phyloP scores from a whole-genome alignment of 2,888 invertebrate species.

The Cephus spinipes region DNA sequence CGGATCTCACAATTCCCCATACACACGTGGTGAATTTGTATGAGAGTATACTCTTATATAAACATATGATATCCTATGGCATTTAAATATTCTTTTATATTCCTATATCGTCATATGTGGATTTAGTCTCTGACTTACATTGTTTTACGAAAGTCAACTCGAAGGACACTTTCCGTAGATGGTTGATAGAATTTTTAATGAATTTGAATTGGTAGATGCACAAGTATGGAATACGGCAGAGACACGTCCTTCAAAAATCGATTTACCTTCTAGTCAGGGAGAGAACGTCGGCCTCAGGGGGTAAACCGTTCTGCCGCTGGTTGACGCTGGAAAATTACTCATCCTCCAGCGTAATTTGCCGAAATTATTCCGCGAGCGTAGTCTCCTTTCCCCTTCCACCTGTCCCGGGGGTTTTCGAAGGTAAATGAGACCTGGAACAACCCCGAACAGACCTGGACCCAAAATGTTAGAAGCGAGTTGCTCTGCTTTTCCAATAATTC shows the following conservation, averaged over 20 bases:
- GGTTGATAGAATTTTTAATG: not conserved
- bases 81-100: not conserved
- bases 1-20: not conserved
- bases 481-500: not conserved
- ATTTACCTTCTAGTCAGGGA: not conserved
- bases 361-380: not conserved
- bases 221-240: not conserved
- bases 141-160: not conserved
- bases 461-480: not conserved
- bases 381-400: not conserved
- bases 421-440: not conserved
- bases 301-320: not conserved
- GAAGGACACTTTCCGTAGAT: not conserved
- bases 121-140: not conserved
- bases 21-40: too few species aligned
- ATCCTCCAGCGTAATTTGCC: not conserved
- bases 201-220: not conserved
- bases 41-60: not conserved
- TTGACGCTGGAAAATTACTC: not conserved
- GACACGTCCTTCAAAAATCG: not conserved
- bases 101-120: not conserved
- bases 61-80: not conserved
- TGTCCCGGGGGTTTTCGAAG: not conserved
- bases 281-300: not conserved
- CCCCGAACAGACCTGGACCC: not conserved